Base-by-base conservation (phyloP, 2,888 invertebrate genomes). In the Gandaritis pyraliata region DNA sequence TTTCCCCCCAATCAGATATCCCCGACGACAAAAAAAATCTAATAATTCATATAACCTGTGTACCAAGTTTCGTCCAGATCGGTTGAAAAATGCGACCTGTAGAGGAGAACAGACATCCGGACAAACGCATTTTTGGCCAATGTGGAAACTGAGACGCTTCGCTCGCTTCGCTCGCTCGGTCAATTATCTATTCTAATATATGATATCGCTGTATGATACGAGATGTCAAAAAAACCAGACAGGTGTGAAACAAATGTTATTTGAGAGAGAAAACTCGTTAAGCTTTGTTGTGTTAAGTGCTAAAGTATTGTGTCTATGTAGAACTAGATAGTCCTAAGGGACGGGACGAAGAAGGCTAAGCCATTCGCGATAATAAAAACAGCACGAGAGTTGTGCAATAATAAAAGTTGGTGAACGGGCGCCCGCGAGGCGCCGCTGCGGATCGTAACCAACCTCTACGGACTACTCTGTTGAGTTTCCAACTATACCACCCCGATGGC, bases 321-420 rank as follows among this genome's bases (percentile, higher is more conserved):
- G 62, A 73, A 71, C 66, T 76, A 74, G 72, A 72, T 70, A 71
- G 72, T 74, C 71, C 72, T 29, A n/a, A n/a, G n/a, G n/a, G n/a
- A 73, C 65, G 72, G 73, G 73, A 76, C 72, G 74, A 67, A 76
- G 76, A 74, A 76, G 76, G 75, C 77, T 73, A 80, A 79, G 79
- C 78, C 76, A 79, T 86, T 84, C 76, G 72, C 77, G 70, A 81
- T 81, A 83, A 84, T 85, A 86, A 86, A 85, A 87, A 84, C 82
- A 85, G 80, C 80, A 79, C 76, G 73, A 75, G 77, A 77, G 79
- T 78, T 84, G 83, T 83, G 84, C 85, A 87, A 88, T 86, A 89
- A 88, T 87, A 88, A 87, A 88, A 88, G 86, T 86, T 88, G 83
- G 82, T 75, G 74, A 75, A 64, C 71, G 76, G 79, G 77, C 81